These are phyloP conservation scores for Trichomalopsis sarcophagae DNA, from an alignment of 1,140 invertebrate genomes.

Conservation along the genomic window DNA sequence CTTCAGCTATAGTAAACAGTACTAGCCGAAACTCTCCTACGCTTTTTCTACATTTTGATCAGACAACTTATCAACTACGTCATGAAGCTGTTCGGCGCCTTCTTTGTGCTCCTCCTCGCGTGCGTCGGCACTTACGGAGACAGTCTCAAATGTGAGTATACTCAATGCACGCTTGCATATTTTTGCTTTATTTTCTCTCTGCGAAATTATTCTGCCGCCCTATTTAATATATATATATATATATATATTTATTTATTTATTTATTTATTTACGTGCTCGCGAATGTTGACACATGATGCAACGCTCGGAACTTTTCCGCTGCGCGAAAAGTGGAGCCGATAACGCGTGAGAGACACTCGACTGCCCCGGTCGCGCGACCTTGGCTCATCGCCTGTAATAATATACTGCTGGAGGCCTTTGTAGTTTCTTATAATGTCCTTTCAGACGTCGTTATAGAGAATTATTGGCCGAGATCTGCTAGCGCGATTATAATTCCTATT, in stretches of 20 bases:
- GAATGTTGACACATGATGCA: neutral
- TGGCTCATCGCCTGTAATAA: neutral
- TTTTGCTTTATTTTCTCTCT: no score
- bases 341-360: neutral
- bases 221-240: no score
- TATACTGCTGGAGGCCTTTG: neutral
- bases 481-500: neutral
- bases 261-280: neutral
- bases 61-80: slow-evolving; percentile 3
- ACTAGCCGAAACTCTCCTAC: neutral
- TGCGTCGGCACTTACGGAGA: slow-evolving; percentile 55
- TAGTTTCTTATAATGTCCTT: neutral
- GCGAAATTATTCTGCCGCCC: no score
- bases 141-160: slow-evolving; percentile 68
- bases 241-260: no score
- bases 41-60: neutral
- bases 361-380: neutral
- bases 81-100: slow-evolving; percentile 58
- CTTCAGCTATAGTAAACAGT: neutral
- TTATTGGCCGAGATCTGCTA: neutral
- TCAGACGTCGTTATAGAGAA: neutral
- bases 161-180: neutral
- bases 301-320: neutral
- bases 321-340: neutral
- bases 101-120: slow-evolving; percentile 54